Evolutionary conservation across 1,140 invertebrate species (phyloP), one percentile per base, ranked within the genome.

Genomic region (Batillaria attramentaria): DNA sequence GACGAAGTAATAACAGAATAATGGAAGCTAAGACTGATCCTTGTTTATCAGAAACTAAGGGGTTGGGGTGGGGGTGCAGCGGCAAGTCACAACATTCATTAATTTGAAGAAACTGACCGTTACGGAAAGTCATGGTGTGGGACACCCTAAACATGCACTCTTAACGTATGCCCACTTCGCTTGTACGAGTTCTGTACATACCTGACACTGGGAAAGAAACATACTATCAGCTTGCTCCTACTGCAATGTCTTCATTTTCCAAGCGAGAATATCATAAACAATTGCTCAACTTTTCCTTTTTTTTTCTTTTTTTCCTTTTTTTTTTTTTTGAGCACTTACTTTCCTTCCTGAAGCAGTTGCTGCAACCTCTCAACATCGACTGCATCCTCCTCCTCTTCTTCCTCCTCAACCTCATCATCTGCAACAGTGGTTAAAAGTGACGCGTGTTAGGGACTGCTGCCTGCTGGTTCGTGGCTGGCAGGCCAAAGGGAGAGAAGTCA

Each of bases 391-490:
- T 73, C 72, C 16, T 3, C 41, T n/a, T 70, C 39, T 37, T 57
- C 72, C n/a, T 72, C 42, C 28, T 72, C 70, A 20, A 35, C 72
- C 16, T 57, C 20, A 37, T 60, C 57, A 65, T 75, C 73, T 62
- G 35, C 18, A 41, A 42, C n/a, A 42, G 37, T n/a, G 37, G 10
- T 16, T 18, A 62, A 41, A 57, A n/a, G 0, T 62, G 28, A n/a
- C 16, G 20, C 13, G 18, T 31, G 13, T 18, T 50, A 8, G 20
- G 42, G 13, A 35, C 5, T 13, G 69, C 2, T 16, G n/a, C 16
- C 33, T 69, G 24, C 33, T 18, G 33, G 33, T n/a, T 35, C 20
- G 8, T 5, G 39, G 8, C 39, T 31, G 20, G 33, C 8, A 20
- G 66, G 33, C n/a, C 39, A 69, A 16, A 69, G 13, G 24, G 18